Conservation (phyloP, 2,113 vertebrate species). For the Alosa alosa region DNA sequence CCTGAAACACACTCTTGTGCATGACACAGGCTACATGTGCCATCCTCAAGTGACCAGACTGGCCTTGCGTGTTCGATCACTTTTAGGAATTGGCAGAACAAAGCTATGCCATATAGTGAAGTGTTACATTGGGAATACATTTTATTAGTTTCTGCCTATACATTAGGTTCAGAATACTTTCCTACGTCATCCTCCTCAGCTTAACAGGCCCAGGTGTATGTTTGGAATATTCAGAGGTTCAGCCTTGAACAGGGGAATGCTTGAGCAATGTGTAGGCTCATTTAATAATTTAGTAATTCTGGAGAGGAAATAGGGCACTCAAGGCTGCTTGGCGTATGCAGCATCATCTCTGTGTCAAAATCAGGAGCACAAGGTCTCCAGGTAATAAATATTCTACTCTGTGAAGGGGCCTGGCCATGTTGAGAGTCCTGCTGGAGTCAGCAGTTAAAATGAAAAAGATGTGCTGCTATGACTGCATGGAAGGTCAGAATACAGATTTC, state of each 20-base stretch:
- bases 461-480: neutral
- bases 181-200: neutral
- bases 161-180: neutral
- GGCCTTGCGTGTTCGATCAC: too few species aligned
- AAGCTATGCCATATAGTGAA: too few species aligned
- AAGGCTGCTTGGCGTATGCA: neutral
- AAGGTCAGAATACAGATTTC: neutral
- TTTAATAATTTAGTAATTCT: neutral
- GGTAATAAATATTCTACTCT: neutral
- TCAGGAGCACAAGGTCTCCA: neutral
- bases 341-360: neutral
- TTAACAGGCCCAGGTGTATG: neutral
- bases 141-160: neutral
- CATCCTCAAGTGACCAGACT: too few species aligned
- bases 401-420: neutral
- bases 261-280: neutral
- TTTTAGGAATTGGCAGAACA: too few species aligned
- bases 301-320: neutral
- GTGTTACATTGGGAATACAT: too few species aligned
- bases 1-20: too few species aligned
- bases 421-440: neutral
- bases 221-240: neutral
- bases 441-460: neutral
- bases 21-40: too few species aligned
- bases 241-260: neutral